Conservation (phyloP, 2,888 invertebrate genomes). For the Nemoura dubitans region DNA sequence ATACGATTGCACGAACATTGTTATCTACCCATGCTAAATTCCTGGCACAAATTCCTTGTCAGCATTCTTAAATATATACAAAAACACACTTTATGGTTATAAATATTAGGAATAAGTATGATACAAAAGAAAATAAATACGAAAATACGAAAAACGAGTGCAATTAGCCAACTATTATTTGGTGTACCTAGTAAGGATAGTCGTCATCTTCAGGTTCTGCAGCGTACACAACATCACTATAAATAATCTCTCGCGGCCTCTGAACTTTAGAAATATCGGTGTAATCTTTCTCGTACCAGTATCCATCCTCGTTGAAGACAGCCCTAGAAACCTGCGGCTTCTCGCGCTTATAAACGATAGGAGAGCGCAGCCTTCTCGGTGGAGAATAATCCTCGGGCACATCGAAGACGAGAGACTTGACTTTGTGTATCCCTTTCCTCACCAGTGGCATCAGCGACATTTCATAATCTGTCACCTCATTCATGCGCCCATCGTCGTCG, state of each 20-base stretch:
- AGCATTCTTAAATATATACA: background rate
- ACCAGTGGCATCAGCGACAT: background rate
- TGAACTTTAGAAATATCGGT: background rate
- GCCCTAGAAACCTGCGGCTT: background rate
- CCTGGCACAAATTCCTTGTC: background rate
- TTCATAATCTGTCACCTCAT: background rate
- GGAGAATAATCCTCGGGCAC: background rate
- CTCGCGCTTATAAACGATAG: background rate
- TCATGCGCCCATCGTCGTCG: background rate
- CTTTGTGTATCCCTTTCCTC: background rate
- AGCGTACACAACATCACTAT: background rate
- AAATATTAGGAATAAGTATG: background rate
- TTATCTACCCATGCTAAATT: background rate
- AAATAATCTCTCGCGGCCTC: background rate
- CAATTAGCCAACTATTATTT: background rate
- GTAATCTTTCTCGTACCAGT: background rate
- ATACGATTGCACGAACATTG: background rate
- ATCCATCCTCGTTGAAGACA: background rate
- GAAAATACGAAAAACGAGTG: background rate
- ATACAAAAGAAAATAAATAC: background rate
- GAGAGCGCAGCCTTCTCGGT: background rate
- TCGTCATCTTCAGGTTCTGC: background rate
- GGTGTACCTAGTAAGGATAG: background rate
- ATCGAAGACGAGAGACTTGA: background rate
- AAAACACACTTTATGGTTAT: background rate